These are phyloP conservation scores for Dorcus hopei DNA, from an alignment of 2,888 invertebrate genomes.

Conservation along the genomic window DNA sequence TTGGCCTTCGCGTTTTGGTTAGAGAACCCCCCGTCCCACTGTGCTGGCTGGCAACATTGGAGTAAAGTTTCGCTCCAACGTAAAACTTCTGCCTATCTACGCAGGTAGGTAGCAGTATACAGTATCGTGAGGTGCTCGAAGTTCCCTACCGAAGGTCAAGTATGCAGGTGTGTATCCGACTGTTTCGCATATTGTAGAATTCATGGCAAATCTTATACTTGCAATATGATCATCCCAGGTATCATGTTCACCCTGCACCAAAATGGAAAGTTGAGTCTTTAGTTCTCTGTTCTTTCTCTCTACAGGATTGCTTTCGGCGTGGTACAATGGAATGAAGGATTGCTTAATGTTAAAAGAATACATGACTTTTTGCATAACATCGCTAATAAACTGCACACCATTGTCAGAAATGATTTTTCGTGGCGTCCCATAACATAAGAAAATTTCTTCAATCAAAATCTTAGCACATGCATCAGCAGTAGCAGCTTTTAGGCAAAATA, in stretches of 20 bases:
- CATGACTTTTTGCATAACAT: conserved; percentile 36
- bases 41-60: too few species aligned
- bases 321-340: conserved; percentile 33
- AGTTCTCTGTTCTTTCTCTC: conserved; percentile 36
- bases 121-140: conserved; percentile 16
- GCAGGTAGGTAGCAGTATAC: too few species aligned
- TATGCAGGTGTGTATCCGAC: conserved; percentile 31
- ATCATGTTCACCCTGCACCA: conserved; percentile 27
- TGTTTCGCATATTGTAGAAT: conserved; percentile 19
- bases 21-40: too few species aligned
- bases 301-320: conserved; percentile 39
- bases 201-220: conserved; percentile 31
- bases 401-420: too few species aligned
- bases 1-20: too few species aligned
- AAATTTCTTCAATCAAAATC: conserved; percentile 28
- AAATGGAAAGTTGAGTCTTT: conserved; percentile 32
- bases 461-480: conserved; percentile 28
- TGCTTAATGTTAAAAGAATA: conserved; percentile 3
- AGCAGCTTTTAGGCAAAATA: conserved; percentile 23
- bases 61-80: too few species aligned
- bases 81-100: too few species aligned
- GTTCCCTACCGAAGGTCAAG: conserved; percentile 32
- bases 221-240: conserved; percentile 29
- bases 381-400: conserved; percentile 33
- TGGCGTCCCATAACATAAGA: conserved; percentile 33